Base-by-base conservation (phyloP, 2,113 vertebrate genomes). In the Lagopus leucura region DNA sequence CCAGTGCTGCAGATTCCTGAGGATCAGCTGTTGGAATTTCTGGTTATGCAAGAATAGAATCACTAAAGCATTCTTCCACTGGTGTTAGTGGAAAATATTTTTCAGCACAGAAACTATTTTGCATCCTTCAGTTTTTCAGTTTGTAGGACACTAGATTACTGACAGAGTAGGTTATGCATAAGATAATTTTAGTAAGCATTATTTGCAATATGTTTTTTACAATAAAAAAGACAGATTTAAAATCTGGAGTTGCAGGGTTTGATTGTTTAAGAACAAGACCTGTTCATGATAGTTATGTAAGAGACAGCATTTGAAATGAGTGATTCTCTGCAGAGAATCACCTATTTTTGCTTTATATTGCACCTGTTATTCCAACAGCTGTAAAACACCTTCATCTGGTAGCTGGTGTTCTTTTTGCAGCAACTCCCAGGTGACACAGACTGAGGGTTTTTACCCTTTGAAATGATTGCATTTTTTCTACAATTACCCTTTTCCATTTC, bases 271-370 rank as follows among this genome's bases (percentile, higher is more conserved):
- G 11, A 43, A 17, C 28, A 19, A 38, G 20, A 64, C 69, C 10
- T 36, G 13, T 47, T 64, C 5, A 1, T 2, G 7, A 5, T 42
- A 66, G 36, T 54, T 88, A 25, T 5, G 6, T 36, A 45, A 73
- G 36, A 24, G 36, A 24, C 7, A 30, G 10, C 24, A 20, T 11
- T 25, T 0, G 0, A 19, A 11, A 3, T 5, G 16, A 11, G 10
- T 67, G 20, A 30, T 72, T 89, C 60, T 20, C 30, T 82, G 4
- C 8, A 15, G 40, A 34, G 19, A 47, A 47, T 20, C 8, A 20
- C 45, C 5, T 47, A 79, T 16, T 54, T 25, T 28, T 61, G 40
- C 8, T 10, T 80, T 64, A 19, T 18, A 43, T 74, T 77, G 20
- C 64, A 40, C 17, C 27, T 40, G 27, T 60, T 91, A 55, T 8